Conservation (phyloP, 2,888 invertebrate species). For the Cephus sareptanus region DNA sequence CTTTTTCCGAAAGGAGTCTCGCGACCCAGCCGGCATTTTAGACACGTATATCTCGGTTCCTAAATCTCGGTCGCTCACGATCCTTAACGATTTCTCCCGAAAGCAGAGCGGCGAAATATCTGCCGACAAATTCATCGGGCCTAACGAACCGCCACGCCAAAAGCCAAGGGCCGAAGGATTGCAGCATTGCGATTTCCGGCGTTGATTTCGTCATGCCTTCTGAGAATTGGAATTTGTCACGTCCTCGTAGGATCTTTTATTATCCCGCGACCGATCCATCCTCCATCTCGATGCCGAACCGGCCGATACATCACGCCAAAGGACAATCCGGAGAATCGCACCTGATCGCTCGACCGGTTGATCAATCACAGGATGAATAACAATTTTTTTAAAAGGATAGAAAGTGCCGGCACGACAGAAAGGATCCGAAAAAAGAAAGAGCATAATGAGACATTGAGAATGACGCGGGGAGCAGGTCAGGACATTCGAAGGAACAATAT, state of each 20-base stretch:
- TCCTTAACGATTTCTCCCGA: conserved; percentile 42
- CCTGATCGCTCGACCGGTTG: conserved; percentile 24
- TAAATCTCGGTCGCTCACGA: conserved; percentile 48
- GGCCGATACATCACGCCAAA: conserved; percentile 45
- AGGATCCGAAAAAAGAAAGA: conserved; percentile 1
- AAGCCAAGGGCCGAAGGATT: neutral
- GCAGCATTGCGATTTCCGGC: conserved; percentile 12
- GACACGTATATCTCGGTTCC: conserved; percentile 36
- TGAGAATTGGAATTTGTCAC: conserved; percentile 21
- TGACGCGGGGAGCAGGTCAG: conserved; percentile 1
- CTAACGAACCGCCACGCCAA: conserved; percentile 19
- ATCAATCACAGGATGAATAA: conserved; percentile 26
- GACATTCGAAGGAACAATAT: conserved; percentile 1
- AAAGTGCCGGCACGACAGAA: neutral
- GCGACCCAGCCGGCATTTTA: neutral
- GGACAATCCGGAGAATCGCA: conserved; percentile 26
- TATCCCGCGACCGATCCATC: conserved; percentile 21
- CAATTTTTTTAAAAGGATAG: conserved; percentile 20
- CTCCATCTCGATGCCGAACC: conserved; percentile 5
- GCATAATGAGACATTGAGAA: conserved; percentile 9
- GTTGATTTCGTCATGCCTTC: conserved; percentile 6
- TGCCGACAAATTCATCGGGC: conserved; percentile 11
- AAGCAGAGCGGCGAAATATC: conserved; percentile 1
- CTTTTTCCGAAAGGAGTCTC: neutral
- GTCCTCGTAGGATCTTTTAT: conserved; percentile 3